phyloP scores from a whole-genome alignment of 2,797 vertebrate genomes.

The Rhinatrema bivittatum region DNA sequence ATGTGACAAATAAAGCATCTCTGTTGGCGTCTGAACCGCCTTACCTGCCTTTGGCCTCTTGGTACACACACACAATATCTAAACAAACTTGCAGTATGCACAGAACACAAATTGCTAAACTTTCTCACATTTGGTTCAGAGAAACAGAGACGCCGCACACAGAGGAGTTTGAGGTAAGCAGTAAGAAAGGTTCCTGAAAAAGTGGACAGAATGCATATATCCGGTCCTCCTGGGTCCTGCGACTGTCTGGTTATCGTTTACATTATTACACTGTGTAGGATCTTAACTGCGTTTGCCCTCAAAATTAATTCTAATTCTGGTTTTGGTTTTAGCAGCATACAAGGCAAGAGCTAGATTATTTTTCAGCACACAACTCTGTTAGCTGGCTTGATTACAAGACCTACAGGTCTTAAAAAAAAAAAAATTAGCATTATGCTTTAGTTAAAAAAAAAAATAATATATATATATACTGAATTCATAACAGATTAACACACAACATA shows the following conservation, averaged over 20 bases:
- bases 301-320: conserved; percentile 42
- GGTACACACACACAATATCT: conserved; percentile 41
- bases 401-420: conserved; percentile 35
- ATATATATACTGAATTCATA: conserved; percentile 32
- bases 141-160: conserved; percentile 49
- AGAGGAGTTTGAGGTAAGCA: conserved; percentile 65
- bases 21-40: conserved; percentile 48
- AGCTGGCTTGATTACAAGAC: conserved; percentile 48
- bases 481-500: conserved; percentile 46
- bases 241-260: conserved; percentile 39
- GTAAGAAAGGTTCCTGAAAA: conserved; percentile 63
- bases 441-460: conserved; percentile 25
- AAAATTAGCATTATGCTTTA: conserved; percentile 44
- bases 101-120: conserved; percentile 39
- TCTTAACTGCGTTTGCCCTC: conserved; percentile 49
- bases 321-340: conserved; percentile 64
- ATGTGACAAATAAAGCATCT: conserved; percentile 51
- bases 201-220: conserved; percentile 53
- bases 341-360: conserved; percentile 52
- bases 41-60: conserved; percentile 56
- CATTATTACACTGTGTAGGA: conserved; percentile 25
- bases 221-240: conserved; percentile 57
- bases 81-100: conserved; percentile 36
- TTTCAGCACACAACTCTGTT: conserved; percentile 44
- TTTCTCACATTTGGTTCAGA: conserved; percentile 50